Evolutionary conservation across 2,113 vertebrate genomes (phyloP).

Genomic region (Cavia aperea): DNA sequence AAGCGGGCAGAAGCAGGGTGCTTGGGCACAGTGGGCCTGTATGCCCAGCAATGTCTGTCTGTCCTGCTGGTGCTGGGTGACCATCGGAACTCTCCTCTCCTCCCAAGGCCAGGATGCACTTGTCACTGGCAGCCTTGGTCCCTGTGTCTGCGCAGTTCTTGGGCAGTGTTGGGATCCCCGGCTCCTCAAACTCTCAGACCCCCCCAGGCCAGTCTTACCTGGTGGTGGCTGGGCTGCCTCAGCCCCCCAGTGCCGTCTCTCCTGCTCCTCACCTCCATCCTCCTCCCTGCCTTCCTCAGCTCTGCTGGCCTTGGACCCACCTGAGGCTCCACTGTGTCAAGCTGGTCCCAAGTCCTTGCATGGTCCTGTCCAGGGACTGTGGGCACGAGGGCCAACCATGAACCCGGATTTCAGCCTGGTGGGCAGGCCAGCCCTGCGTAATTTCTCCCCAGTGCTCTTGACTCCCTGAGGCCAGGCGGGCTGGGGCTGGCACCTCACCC

Average conservation of each 20-base stretch:
- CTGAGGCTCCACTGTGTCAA: not conserved
- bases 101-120: not conserved
- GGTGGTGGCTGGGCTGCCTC: not conserved
- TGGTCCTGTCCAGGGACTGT: not conserved
- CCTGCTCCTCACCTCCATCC: too few species aligned
- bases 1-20: not conserved
- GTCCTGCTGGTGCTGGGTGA: not conserved
- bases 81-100: not conserved
- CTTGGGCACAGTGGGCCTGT: not conserved
- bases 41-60: accelerated
- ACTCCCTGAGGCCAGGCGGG: not conserved
- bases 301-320: not conserved
- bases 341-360: not conserved
- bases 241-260: not conserved
- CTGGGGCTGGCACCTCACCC: not conserved
- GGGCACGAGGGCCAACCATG: not conserved
- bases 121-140: not conserved
- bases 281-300: not conserved
- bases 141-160: accelerated
- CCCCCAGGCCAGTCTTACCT: not conserved
- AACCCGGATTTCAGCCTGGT: not conserved
- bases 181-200: not conserved
- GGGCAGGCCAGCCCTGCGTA: not conserved
- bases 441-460: not conserved
- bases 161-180: not conserved